phyloP scores from a whole-genome alignment of 2,797 vertebrate species.

The Pteronotus mesoamericanus region DNA sequence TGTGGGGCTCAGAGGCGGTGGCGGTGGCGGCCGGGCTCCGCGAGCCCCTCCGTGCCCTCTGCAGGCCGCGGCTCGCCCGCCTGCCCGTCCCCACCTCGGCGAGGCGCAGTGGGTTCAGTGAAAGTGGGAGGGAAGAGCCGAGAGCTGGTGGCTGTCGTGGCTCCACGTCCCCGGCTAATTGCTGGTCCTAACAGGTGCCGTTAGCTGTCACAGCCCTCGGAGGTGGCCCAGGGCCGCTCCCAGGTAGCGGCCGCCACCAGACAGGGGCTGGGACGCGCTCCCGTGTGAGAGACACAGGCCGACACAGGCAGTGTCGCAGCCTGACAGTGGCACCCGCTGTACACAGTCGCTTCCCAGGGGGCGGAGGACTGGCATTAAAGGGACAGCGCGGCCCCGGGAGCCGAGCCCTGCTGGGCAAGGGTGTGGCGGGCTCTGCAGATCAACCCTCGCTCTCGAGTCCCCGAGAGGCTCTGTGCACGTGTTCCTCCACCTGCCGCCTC shows the following conservation, averaged over 20 bases:
- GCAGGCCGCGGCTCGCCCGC: constrained; percentile 57
- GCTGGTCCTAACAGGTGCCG: constrained; percentile 86
- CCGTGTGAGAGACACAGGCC: constrained; percentile 84
- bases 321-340: constrained; percentile 85
- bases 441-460: constrained; percentile 58
- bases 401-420: too few relatives aligned
- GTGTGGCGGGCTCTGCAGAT: constrained; percentile 68
- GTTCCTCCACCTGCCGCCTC: neutral
- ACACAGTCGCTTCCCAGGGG: constrained; percentile 81
- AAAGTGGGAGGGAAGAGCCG: constrained; percentile 78
- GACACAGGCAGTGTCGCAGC: constrained; percentile 85
- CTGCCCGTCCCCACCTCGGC: constrained; percentile 77
- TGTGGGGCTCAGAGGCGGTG: neutral
- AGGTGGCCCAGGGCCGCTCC: constrained; percentile 84
- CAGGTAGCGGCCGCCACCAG: constrained; percentile 85
- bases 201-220: constrained; percentile 87
- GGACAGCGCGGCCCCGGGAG: too few relatives aligned
- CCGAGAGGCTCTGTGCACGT: constrained; percentile 21
- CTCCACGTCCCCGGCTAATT: constrained; percentile 85
- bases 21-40: neutral
- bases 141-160: constrained; percentile 82
- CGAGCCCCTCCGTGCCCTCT: constrained; percentile 10
- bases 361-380: constrained; percentile 79
- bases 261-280: constrained; percentile 83
- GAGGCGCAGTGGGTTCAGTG: constrained; percentile 80